phyloP scores from a whole-genome alignment of 2,113 vertebrate species.

The Mixornis gularis region DNA sequence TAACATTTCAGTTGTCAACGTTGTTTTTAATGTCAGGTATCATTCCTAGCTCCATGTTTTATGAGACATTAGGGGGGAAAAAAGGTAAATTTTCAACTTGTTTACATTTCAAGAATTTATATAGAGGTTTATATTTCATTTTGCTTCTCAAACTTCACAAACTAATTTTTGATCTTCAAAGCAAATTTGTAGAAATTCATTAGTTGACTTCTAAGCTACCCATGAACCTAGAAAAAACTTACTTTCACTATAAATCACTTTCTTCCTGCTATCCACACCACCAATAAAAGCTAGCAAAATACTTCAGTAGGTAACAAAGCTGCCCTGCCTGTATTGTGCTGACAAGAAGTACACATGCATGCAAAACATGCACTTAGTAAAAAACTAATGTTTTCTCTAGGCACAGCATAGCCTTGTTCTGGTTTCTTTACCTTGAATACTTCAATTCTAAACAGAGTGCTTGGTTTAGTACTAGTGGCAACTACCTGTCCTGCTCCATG shows the following conservation, averaged over 20 bases:
- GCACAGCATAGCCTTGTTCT: background rate
- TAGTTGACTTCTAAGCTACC: background rate
- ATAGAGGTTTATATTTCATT: background rate
- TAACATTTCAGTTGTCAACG: conserved; percentile 7
- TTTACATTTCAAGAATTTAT: background rate
- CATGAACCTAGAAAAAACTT: background rate
- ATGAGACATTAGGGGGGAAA: background rate
- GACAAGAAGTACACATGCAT: background rate
- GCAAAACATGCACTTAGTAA: background rate
- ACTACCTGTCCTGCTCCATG: background rate
- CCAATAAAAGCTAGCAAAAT: background rate
- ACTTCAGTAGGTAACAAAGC: background rate
- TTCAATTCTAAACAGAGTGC: background rate
- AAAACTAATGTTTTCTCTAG: background rate
- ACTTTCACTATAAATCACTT: background rate
- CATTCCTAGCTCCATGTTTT: background rate
- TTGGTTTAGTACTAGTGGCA: background rate
- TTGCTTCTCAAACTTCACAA: background rate
- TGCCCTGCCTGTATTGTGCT: background rate
- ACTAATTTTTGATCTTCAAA: background rate
- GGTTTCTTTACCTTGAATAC: background rate
- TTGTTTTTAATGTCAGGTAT: background rate
- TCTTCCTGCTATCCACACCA: background rate
- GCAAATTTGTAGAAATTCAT: background rate
- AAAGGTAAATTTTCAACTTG: background rate